Percentiles rank a stretch among this genome's conserved stretches.
Evolutionary conservation across 2,113 vertebrate genomes (phyloP).

Genomic region (Calypte anna): DNA sequence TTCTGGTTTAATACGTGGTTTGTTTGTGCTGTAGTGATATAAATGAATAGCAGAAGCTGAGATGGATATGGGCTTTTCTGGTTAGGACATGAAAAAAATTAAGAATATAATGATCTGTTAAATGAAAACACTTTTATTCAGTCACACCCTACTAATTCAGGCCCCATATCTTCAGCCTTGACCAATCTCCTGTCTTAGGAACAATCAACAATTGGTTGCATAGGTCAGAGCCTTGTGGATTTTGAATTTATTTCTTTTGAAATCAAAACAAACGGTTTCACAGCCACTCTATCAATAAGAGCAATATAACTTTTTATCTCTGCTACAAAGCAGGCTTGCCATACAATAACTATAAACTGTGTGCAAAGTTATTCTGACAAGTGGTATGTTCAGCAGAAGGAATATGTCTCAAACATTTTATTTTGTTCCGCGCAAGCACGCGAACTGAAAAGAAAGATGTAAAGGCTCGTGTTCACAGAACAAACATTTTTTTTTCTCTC

Average conservation of each 20-base stretch:
- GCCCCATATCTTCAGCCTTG: not conserved
- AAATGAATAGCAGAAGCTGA: not conserved
- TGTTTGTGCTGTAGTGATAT: not conserved
- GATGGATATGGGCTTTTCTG: not conserved
- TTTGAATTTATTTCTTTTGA: not conserved
- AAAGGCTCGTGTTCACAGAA: not conserved
- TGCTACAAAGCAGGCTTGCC: constrained; percentile 34
- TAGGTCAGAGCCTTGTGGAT: not conserved
- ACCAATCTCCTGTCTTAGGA: not conserved
- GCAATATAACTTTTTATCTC: constrained; percentile 37
- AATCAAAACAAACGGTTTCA: constrained; percentile 2
- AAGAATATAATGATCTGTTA: not conserved
- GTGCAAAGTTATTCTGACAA: constrained; percentile 60
- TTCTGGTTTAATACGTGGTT: not conserved
- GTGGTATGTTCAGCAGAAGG: constrained; percentile 63
- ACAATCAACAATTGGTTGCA: not conserved
- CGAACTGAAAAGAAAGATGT: constrained; percentile 33
- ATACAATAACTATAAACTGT: constrained; percentile 51
- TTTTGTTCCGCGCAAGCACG: constrained; percentile 39
- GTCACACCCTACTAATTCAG: constrained; percentile 24
- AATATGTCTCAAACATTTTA: constrained; percentile 51
- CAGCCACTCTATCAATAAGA: constrained; percentile 33
- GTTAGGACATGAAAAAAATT: not conserved
- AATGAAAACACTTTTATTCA: constrained; percentile 4
- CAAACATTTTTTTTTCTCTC: not conserved